Conservation (phyloP, 2,797 vertebrate species). For the Hippoglossus hippoglossus region DNA sequence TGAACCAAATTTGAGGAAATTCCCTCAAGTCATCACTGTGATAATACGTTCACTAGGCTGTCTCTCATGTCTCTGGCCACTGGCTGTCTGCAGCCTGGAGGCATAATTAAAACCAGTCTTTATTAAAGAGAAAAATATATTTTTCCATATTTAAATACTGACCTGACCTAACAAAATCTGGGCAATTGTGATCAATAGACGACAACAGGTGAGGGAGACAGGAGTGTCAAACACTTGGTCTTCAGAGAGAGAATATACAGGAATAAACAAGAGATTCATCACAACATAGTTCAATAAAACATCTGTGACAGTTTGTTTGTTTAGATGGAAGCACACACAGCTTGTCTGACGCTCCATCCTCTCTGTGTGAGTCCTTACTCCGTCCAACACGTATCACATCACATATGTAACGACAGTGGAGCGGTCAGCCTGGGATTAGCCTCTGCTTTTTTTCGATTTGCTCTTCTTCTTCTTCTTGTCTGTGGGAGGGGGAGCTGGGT, state of each 20-base stretch:
- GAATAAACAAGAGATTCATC: not conserved
- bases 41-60: too few species aligned
- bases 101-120: too few species aligned
- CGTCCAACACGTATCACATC: not conserved
- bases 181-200: not conserved
- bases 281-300: not conserved
- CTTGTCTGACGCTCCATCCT: not conserved
- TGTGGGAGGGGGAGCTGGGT: slow-evolving; percentile 78
- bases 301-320: not conserved
- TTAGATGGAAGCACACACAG: not conserved
- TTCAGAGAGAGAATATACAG: not conserved
- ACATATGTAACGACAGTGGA: not conserved
- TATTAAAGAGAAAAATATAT: not conserved
- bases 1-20: too few species aligned
- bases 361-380: slow-evolving; percentile 12
- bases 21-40: not conserved
- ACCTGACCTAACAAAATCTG: slow-evolving; percentile 13
- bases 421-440: slow-evolving; percentile 11
- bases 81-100: too few species aligned
- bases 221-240: slow-evolving; percentile 1
- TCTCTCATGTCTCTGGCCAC: not conserved
- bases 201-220: not conserved
- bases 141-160: slow-evolving; percentile 25
- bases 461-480: slow-evolving; percentile 88
- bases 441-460: slow-evolving; percentile 79